Conservation (phyloP, 1,140 invertebrate species). For the Neuroterus valhalla region DNA sequence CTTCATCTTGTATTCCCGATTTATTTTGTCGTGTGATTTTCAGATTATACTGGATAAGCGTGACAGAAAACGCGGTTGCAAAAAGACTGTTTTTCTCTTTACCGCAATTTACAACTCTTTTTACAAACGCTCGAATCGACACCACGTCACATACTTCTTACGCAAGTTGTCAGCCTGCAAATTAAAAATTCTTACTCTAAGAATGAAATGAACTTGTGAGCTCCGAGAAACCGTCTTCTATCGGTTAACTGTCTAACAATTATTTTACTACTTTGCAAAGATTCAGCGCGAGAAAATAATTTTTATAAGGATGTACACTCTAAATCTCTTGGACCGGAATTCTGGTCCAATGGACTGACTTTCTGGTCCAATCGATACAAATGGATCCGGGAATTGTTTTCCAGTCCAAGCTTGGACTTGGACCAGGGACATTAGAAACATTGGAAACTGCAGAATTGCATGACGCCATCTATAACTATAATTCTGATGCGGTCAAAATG, state of each 20-base stretch:
- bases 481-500: no score
- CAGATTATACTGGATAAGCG: neutral
- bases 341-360: no score
- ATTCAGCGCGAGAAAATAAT: no score
- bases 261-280: no score
- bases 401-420: no score
- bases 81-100: neutral
- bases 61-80: neutral
- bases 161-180: neutral
- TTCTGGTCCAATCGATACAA: no score
- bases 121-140: slow-evolving; percentile 17
- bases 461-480: no score
- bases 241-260: neutral
- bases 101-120: neutral
- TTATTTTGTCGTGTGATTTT: slow-evolving; percentile 15
- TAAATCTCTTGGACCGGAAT: no score
- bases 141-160: neutral
- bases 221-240: neutral
- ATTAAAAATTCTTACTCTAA: neutral
- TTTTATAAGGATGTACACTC: no score
- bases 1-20: slow-evolving; percentile 60
- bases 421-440: no score
- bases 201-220: neutral
- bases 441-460: no score
- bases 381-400: no score